Percentiles rank a stretch among this genome's conserved stretches.
Conservation (phyloP, 2,888 invertebrate genomes). For the Biston stratarius region DNA sequence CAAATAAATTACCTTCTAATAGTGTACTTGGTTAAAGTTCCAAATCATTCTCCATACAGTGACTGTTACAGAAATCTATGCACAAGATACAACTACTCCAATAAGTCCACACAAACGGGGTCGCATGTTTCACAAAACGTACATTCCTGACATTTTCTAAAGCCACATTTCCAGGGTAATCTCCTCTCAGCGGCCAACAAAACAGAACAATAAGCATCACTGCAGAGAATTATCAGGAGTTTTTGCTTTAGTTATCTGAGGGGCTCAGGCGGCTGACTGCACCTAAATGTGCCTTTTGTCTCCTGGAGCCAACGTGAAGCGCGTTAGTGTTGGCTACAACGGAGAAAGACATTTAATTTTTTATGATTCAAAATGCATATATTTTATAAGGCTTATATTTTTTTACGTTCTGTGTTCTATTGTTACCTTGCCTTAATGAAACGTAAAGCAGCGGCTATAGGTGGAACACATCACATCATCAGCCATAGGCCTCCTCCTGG, state of each 20-base stretch:
- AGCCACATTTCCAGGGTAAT: slow-evolving; percentile 24
- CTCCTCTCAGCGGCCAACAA: slow-evolving; percentile 32
- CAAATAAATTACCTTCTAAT: no score
- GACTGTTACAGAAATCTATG: background rate
- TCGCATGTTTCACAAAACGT: slow-evolving; percentile 11
- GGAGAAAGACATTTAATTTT: background rate
- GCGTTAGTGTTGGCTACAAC: slow-evolving; percentile 18
- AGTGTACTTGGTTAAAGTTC: no score
- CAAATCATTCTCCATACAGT: background rate
- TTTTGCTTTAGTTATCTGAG: slow-evolving; percentile 59
- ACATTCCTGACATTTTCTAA: slow-evolving; percentile 9
- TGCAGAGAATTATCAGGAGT: slow-evolving; percentile 47
- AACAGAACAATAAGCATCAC: slow-evolving; percentile 45
- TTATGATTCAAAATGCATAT: background rate
- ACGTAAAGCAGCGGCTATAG: no score
- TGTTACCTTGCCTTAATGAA: no score
- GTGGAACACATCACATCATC: no score
- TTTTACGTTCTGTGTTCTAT: no score
- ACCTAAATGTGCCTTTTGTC: slow-evolving; percentile 71
- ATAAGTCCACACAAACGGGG: slow-evolving; percentile 2
- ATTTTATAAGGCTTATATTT: background rate
- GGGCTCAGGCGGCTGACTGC: slow-evolving; percentile 55
- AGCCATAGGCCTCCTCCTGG: no score
- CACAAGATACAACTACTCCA: background rate
- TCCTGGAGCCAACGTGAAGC: slow-evolving; percentile 45